Evolutionary conservation across 1,140 invertebrate genomes (phyloP).

Genomic region (Drosophila orena): DNA sequence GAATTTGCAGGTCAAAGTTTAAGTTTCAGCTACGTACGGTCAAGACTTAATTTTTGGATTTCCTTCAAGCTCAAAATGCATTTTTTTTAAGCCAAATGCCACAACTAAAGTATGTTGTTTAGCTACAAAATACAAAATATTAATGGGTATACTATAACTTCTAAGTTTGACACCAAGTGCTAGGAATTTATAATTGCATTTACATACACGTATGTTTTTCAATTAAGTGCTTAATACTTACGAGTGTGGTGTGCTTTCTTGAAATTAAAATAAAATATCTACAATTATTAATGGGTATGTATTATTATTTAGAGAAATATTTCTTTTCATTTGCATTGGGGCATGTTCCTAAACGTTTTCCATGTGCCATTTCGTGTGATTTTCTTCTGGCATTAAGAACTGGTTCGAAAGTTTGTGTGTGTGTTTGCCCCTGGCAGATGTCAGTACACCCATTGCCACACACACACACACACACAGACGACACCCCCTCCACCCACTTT

Average conservation of each 20-base stretch:
- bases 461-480: not conserved
- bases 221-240: too few relatives aligned
- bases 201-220: too few relatives aligned
- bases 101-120: too few relatives aligned
- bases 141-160: too few relatives aligned
- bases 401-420: constrained; percentile 14
- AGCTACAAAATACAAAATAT: too few relatives aligned
- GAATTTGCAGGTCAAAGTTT: too few relatives aligned
- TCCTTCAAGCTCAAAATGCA: not conserved
- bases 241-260: too few relatives aligned
- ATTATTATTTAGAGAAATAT: not conserved
- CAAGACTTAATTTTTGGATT: not conserved
- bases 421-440: constrained; percentile 5
- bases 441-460: constrained; percentile 9
- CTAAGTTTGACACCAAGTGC: too few relatives aligned
- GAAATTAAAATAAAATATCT: too few relatives aligned
- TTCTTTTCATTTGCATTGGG: not conserved
- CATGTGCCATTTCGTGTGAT: constrained; percentile 7
- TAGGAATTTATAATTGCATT: too few relatives aligned
- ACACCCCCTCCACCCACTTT: not conserved
- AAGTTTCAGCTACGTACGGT: not conserved
- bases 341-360: not conserved
- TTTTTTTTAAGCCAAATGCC: too few relatives aligned
- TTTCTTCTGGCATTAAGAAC: constrained; percentile 32
- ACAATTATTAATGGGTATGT: not conserved